Evolutionary conservation across 2,113 vertebrate genomes (phyloP).

Genomic region (Gopherus flavomarginatus): DNA sequence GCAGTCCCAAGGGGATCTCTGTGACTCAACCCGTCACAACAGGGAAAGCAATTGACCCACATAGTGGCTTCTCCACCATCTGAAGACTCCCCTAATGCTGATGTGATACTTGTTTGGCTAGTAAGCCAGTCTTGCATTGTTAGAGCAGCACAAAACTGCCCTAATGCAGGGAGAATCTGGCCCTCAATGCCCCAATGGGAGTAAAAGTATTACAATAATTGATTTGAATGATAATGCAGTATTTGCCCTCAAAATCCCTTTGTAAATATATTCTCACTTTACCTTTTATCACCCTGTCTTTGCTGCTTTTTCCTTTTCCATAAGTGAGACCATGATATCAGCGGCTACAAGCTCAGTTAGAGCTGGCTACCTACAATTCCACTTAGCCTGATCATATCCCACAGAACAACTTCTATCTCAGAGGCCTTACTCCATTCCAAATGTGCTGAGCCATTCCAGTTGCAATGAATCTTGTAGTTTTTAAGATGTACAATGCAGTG

Average conservation of each 20-base stretch:
- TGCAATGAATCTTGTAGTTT: neutral
- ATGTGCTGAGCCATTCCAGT: neutral
- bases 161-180: neutral
- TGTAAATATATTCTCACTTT: neutral
- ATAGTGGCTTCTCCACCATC: no score
- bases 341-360: neutral
- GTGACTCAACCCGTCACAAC: no score
- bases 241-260: no score
- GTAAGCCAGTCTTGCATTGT: neutral
- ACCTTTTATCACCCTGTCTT: neutral
- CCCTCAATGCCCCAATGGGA: neutral
- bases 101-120: no score
- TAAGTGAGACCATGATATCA: neutral
- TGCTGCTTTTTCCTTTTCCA: neutral
- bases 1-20: no score
- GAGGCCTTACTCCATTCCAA: neutral
- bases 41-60: no score
- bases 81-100: no score
- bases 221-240: no score
- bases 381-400: neutral
- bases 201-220: neutral
- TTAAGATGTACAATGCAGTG: neutral
- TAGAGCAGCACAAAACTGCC: conserved; percentile 1
- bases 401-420: neutral
- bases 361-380: neutral